Evolutionary conservation across 64 coral and sea anemone genomes (phyloP).

Genomic region (Montipora capricornis): DNA sequence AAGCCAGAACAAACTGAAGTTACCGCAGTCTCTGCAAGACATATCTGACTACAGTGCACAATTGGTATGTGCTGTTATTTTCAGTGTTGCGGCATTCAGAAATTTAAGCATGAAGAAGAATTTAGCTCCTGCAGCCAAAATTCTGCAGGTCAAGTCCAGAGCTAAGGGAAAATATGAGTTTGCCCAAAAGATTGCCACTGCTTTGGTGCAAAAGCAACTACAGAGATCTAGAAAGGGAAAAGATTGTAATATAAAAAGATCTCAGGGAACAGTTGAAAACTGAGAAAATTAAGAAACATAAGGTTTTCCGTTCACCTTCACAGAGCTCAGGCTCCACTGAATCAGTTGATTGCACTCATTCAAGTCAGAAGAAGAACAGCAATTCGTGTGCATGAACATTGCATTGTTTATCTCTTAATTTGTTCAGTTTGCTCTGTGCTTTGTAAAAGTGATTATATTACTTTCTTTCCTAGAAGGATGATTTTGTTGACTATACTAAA

Average conservation of each 20-base stretch:
- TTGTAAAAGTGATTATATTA: background rate
- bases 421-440: background rate
- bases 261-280: background rate
- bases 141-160: slow-evolving; percentile 5
- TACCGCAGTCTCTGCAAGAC: background rate
- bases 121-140: slow-evolving; percentile 15
- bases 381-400: background rate
- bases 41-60: slow-evolving; percentile 3
- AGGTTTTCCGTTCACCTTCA: background rate
- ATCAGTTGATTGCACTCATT: slow-evolving; percentile 48
- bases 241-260: slow-evolving; percentile 26
- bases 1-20: slow-evolving; percentile 15
- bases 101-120: slow-evolving; percentile 31
- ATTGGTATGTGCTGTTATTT: slow-evolving; percentile 6
- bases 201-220: slow-evolving; percentile 1
- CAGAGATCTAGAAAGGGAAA: slow-evolving; percentile 4
- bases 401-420: background rate
- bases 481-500: background rate
- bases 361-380: background rate
- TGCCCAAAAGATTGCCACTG: background rate
- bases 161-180: slow-evolving; percentile 11
- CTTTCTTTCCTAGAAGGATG: background rate
- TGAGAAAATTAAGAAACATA: slow-evolving; percentile 18
- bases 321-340: background rate
- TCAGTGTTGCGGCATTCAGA: background rate